Base-by-base conservation (phyloP, 2,113 vertebrate species). In the Cebus imitator region DNA sequence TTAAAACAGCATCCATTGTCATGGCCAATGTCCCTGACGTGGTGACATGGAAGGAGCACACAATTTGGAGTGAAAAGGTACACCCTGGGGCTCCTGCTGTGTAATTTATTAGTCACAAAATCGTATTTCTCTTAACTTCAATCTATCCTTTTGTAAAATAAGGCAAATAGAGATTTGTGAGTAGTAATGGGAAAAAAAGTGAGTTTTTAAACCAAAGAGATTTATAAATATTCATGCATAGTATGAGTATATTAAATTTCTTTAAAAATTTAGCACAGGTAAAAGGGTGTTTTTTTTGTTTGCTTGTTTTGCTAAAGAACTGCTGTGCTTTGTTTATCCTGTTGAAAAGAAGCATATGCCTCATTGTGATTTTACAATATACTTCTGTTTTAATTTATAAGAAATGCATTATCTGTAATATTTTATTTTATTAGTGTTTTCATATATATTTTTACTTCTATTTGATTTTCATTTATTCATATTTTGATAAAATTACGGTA, bases 211-310 rank as follows among this genome's bases (percentile, higher is more conserved):
- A 40, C 30, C 73, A 91, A 95, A 97, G 23, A 85, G 40, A 7
- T 70, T 25, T n/a, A 84, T 96, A 96, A 95, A 96, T 95, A 96
- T 94, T 92, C 72, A 90, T 95, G 27, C 32, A 79, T 45, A 73
- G 23, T 72, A 43, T 81, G 61, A 96, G 45, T 73, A 88, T 76
- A 93, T 93, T 95, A 97, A 79, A 75, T 83, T 94, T 78, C 40
- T 84, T 86, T 68, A 88, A 91, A 92, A 94, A 88, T 87, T 93
- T 80, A 91, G 86, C 27, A 91, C 21, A 73, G 32, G 43, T 93
- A 90, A 95, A 96, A 94, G 20, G 2, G 12, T 12, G 13, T 64
- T 95, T 96, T 96, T n/a, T 14, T 43, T 43, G 30, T 80, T 35
- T 64, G 61, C 61, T 64, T 64, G 27, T 64, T 61, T 91, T 96